These are phyloP conservation scores for Brachionus asplanchnoidis DNA, from an alignment of 1,140 invertebrate genomes.

Conservation along the genomic window DNA sequence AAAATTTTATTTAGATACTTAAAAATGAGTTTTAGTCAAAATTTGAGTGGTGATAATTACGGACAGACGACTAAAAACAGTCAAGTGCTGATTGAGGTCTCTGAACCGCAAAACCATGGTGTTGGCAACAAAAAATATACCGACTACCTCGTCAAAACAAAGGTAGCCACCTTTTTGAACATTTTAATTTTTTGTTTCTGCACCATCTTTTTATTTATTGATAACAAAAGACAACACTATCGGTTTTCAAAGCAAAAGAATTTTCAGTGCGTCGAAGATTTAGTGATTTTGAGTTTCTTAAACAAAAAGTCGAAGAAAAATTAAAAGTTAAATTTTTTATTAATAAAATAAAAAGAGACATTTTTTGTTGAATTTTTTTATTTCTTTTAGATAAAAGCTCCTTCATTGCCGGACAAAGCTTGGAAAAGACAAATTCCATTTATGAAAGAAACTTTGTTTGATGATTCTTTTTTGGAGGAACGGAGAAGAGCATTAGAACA, in stretches of 20 bases:
- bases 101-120: constrained; percentile 94
- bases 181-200: no score
- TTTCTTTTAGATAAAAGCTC: constrained; percentile 80
- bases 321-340: constrained; percentile 76
- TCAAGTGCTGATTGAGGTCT: constrained; percentile 98
- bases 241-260: constrained; percentile 98
- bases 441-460: constrained; percentile 95
- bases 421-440: constrained; percentile 97
- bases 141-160: constrained; percentile 98
- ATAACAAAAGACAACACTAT: constrained; percentile 84
- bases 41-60: background rate
- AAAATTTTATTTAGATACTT: background rate
- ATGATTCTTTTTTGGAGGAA: constrained; percentile 99
- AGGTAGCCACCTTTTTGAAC: constrained; percentile 65
- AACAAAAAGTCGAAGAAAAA: constrained; percentile 95
- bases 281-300: constrained; percentile 99
- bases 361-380: constrained; percentile 43
- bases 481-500: constrained; percentile 91
- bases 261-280: constrained; percentile 93
- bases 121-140: constrained; percentile 92
- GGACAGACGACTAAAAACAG: constrained; percentile 53
- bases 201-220: background rate
- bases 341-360: background rate
- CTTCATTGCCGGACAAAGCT: constrained; percentile 91
- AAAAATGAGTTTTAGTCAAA: constrained; percentile 29